Conservation (phyloP, 2,797 vertebrate species). For the Eulemur rubriventer region DNA sequence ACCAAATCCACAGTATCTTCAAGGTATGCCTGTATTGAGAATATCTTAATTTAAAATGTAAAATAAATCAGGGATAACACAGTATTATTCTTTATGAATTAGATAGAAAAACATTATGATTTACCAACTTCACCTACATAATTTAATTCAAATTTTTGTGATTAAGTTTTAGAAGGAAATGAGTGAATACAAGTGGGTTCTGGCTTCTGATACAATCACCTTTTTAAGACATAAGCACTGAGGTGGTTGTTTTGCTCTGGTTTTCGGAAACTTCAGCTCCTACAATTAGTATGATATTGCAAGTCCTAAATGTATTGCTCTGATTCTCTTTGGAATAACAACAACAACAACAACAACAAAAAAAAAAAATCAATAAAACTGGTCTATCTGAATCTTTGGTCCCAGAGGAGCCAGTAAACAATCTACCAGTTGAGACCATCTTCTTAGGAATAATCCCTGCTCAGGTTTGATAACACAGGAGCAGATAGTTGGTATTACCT, state of each 20-base stretch:
- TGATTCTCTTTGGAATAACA: background rate
- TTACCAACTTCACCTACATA: background rate
- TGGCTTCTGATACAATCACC: background rate
- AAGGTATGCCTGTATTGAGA: background rate
- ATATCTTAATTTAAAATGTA: background rate
- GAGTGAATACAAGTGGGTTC: background rate
- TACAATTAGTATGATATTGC: background rate
- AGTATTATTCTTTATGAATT: background rate
- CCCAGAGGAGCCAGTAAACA: background rate
- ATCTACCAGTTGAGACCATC: background rate
- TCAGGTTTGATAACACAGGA: background rate
- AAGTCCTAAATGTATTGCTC: background rate
- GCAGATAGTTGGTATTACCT: background rate
- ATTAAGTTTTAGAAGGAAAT: background rate
- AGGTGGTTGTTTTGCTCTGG: background rate
- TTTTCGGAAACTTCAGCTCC: background rate
- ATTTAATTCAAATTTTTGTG: background rate
- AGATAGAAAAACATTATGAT: background rate
- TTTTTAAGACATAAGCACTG: background rate
- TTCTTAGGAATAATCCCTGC: background rate
- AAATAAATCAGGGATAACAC: background rate
- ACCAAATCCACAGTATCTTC: background rate
- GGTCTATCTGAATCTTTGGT: background rate
- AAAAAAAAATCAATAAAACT: background rate
- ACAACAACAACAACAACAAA: background rate